Percentiles rank a stretch among this genome's conserved stretches.
Conservation (phyloP, 2,113 vertebrate genomes). For the Hipposideros armiger region DNA sequence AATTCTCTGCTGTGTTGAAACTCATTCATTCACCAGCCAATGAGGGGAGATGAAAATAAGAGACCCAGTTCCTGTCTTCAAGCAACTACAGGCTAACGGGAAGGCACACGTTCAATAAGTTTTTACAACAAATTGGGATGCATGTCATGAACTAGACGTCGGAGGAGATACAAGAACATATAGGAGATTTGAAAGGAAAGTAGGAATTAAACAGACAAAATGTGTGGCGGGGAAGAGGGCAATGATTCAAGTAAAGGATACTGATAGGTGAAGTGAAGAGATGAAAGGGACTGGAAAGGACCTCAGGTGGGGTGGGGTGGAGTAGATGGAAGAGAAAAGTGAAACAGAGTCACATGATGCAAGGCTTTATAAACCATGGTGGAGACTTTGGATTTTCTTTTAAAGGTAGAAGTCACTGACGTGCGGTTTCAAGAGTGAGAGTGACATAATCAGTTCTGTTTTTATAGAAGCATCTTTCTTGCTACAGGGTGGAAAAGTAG, state of each 20-base stretch:
- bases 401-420: background rate
- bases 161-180: background rate
- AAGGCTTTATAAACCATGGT: background rate
- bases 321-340: background rate
- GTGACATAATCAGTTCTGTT: background rate
- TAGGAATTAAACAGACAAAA: background rate
- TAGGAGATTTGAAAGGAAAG: background rate
- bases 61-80: background rate
- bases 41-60: background rate
- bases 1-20: background rate
- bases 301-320: no score
- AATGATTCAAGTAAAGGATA: background rate
- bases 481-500: background rate
- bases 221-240: background rate
- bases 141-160: background rate
- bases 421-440: background rate
- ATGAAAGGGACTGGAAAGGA: background rate
- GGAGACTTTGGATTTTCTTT: background rate
- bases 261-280: background rate
- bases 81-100: background rate
- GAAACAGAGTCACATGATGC: fast-evolving
- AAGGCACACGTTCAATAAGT: background rate
- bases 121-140: background rate
- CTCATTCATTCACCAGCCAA: background rate
- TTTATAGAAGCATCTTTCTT: background rate